Percentiles rank a stretch among this genome's conserved stretches.
phyloP scores from a whole-genome alignment of 2,888 invertebrate species.

The Andrena haemorrhoa region DNA sequence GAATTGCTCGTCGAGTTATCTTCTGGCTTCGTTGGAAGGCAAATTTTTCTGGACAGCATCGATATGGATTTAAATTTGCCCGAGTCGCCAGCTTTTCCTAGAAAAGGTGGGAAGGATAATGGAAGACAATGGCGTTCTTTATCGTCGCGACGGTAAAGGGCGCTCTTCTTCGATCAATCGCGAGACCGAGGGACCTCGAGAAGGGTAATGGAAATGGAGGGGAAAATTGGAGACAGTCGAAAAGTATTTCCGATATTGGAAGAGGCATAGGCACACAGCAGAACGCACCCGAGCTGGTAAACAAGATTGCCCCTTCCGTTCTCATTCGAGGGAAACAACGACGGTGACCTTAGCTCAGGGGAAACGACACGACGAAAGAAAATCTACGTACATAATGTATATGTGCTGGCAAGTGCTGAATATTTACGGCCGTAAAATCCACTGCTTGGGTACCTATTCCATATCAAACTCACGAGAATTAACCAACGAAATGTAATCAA shows the following conservation, averaged over 20 bases:
- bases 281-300: constrained; percentile 46
- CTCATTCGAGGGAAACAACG: constrained; percentile 12
- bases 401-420: too few relatives aligned
- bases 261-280: constrained; percentile 47
- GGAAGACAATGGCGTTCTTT: constrained; percentile 17
- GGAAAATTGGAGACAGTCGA: constrained; percentile 62
- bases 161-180: constrained; percentile 35
- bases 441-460: too few relatives aligned
- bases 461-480: too few relatives aligned
- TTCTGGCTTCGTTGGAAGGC: not conserved
- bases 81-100: not conserved
- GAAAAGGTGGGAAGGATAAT: constrained; percentile 18
- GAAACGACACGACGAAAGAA: not conserved
- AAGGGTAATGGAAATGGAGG: constrained; percentile 52
- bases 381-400: too few relatives aligned
- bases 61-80: not conserved
- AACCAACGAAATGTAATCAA: too few relatives aligned
- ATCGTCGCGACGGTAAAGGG: constrained; percentile 6
- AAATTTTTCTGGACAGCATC: not conserved
- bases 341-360: not conserved
- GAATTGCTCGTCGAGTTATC: too few relatives aligned
- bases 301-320: constrained; percentile 50
- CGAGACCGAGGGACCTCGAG: constrained; percentile 34
- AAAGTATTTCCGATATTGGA: constrained; percentile 57
- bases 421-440: too few relatives aligned